Evolutionary conservation across 2,888 invertebrate species (phyloP).

Genomic region (Leucophora obtusa): DNA sequence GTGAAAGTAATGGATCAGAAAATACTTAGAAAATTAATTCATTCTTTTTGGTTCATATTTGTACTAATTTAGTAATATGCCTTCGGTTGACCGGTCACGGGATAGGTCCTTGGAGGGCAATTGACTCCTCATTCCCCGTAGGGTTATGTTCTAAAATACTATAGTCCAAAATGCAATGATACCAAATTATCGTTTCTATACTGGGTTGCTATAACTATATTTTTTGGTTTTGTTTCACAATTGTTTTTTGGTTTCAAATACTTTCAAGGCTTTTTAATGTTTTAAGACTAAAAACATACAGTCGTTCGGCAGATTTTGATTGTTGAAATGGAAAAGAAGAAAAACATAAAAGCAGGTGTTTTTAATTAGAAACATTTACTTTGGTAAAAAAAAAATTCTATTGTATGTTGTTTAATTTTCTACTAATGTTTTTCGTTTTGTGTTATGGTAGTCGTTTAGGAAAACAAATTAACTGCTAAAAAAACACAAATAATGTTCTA

Average conservation of each 20-base stretch:
- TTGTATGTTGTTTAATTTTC: constrained; percentile 8
- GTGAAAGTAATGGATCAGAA: too few species aligned
- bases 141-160: too few species aligned
- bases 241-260: not conserved
- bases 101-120: too few species aligned
- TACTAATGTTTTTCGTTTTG: constrained; percentile 1
- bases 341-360: constrained; percentile 35
- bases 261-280: not conserved
- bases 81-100: too few species aligned
- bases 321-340: constrained; percentile 10
- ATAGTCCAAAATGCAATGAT: too few species aligned
- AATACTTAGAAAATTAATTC: too few species aligned
- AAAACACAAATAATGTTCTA: constrained; percentile 8
- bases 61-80: too few species aligned
- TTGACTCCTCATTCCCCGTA: too few species aligned
- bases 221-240: not conserved
- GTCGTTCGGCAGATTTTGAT: constrained; percentile 22
- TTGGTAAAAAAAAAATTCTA: not conserved
- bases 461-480: constrained; percentile 25
- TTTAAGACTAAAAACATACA: not conserved
- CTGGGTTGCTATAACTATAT: not conserved
- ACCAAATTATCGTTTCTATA: too few species aligned
- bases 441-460: constrained; percentile 1
- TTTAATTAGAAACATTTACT: constrained; percentile 41
- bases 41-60: too few species aligned